A percentile compares a stretch with the other conserved stretches of the same genome.
These are phyloP conservation scores for Microplitis demolitor DNA, from an alignment of 1,140 invertebrate species.

Conservation along the genomic window DNA sequence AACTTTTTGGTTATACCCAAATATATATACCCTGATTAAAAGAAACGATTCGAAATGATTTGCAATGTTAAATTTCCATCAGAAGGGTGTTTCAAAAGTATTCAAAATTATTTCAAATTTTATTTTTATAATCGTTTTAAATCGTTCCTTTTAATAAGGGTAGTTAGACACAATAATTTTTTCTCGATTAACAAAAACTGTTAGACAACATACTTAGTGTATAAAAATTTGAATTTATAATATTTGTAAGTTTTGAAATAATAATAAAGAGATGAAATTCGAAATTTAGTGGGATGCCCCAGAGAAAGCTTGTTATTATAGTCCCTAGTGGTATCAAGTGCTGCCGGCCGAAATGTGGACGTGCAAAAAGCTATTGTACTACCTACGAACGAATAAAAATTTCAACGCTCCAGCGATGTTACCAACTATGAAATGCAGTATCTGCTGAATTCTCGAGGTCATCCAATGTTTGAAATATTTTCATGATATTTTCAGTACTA, in stretches of 20 bases:
- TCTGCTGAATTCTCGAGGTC: slow-evolving; percentile 27
- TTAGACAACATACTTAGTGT: too few relatives aligned
- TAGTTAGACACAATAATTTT: too few relatives aligned
- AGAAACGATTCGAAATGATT: too few relatives aligned
- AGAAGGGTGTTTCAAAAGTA: too few relatives aligned
- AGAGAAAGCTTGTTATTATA: slow-evolving; percentile 14
- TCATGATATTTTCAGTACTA: not conserved
- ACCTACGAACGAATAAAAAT: slow-evolving; percentile 36
- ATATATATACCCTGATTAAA: too few relatives aligned
- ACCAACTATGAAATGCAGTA: slow-evolving; percentile 30
- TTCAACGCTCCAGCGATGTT: slow-evolving; percentile 27
- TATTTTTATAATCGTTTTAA: too few relatives aligned
- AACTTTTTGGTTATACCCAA: too few relatives aligned
- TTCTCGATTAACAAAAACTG: too few relatives aligned
- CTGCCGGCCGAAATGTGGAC: not conserved
- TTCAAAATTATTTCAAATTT: too few relatives aligned
- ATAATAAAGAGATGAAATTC: slow-evolving; percentile 13
- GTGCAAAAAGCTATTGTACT: slow-evolving; percentile 33
- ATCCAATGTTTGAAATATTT: not conserved
- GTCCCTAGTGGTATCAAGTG: slow-evolving; percentile 1
- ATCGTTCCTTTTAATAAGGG: too few relatives aligned
- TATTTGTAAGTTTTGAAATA: not conserved
- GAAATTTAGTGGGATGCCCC: slow-evolving; percentile 6
- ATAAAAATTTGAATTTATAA: too few relatives aligned
- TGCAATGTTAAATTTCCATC: too few relatives aligned